These are phyloP conservation scores for Tetragnatha montana DNA, from an alignment of 2,888 invertebrate species.

Conservation along the genomic window DNA sequence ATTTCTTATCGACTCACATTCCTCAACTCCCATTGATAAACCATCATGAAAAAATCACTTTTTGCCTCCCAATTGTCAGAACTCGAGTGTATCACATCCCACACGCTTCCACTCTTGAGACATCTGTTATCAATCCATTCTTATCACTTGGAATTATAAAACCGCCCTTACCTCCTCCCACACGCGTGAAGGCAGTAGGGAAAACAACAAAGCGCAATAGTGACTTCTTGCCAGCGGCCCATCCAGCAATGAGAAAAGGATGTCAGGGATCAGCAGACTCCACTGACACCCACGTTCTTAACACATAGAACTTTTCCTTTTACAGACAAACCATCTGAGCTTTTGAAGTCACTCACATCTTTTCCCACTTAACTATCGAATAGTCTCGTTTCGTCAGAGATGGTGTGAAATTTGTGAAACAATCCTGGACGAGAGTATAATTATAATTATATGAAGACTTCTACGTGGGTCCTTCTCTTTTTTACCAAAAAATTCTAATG, in stretches of 20 bases:
- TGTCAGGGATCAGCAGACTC: constrained; percentile 12
- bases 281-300: not conserved
- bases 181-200: not conserved
- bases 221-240: not conserved
- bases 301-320: not conserved
- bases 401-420: too few relatives aligned
- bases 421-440: too few relatives aligned
- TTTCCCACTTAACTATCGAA: too few relatives aligned
- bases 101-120: not conserved
- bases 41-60: too few relatives aligned
- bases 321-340: not conserved
- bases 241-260: constrained; percentile 21
- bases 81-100: not conserved
- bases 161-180: not conserved
- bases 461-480: too few relatives aligned
- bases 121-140: not conserved
- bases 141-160: not conserved
- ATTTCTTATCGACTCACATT: too few relatives aligned
- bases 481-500: too few relatives aligned
- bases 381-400: too few relatives aligned
- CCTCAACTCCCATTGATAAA: too few relatives aligned
- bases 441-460: too few relatives aligned
- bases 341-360: not conserved
- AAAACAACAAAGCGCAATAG: not conserved
- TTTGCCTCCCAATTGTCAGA: too few relatives aligned